phyloP scores from a whole-genome alignment of 2,797 vertebrate species.

The Clamator glandarius region DNA sequence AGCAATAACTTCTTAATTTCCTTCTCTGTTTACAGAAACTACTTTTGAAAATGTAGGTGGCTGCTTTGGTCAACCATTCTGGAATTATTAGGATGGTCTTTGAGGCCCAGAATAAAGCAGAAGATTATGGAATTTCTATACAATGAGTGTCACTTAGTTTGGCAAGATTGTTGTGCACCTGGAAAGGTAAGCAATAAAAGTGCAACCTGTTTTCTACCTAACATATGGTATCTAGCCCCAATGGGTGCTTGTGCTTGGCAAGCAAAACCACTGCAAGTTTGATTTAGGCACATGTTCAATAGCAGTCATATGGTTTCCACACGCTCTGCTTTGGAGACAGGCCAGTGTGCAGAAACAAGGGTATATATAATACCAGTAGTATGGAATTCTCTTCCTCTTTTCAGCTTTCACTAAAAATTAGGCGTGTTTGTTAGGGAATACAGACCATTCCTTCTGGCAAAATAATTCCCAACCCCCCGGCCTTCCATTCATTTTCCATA shows the following conservation, averaged over 20 bases:
- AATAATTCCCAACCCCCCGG: background rate
- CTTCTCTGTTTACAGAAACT: background rate
- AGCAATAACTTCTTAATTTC: background rate
- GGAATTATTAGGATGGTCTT: background rate
- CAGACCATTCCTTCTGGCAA: slow-evolving; percentile 41
- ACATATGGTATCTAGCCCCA: slow-evolving; percentile 60
- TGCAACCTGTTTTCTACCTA: slow-evolving; percentile 56
- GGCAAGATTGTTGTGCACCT: slow-evolving; percentile 35
- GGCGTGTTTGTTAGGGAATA: slow-evolving; percentile 45
- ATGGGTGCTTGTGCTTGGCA: slow-evolving; percentile 49
- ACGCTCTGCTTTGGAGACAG: slow-evolving; percentile 44
- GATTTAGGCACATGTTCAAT: slow-evolving; percentile 62
- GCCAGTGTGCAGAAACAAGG: slow-evolving; percentile 48
- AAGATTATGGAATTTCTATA: background rate
- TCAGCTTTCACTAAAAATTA: slow-evolving; percentile 59
- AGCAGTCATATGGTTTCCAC: slow-evolving; percentile 67
- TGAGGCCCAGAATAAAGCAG: background rate
- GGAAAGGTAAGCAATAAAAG: slow-evolving; percentile 55
- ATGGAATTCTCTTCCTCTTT: slow-evolving; percentile 57
- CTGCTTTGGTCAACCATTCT: background rate
- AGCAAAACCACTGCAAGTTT: slow-evolving; percentile 48
- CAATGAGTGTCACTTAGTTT: slow-evolving; percentile 6
- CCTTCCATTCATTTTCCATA: slow-evolving; percentile 28
- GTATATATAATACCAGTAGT: slow-evolving; percentile 57
- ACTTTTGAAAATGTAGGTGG: background rate